Evolutionary conservation across 2,113 vertebrate genomes (phyloP).

Genomic region (Diadophis punctatus): DNA sequence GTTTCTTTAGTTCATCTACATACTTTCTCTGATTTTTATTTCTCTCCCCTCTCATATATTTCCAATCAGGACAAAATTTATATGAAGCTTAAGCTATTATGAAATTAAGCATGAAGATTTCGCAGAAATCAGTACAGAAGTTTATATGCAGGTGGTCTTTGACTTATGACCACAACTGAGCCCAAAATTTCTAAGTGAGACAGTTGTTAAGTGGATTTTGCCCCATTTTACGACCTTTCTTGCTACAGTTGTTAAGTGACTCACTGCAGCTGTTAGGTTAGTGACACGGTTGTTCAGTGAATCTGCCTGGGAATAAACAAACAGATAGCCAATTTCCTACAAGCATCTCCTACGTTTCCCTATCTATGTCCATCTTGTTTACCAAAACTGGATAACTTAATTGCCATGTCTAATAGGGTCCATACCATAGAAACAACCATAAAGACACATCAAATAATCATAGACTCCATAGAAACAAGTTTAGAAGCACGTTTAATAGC

Average conservation of each 20-base stretch:
- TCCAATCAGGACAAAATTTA: background rate
- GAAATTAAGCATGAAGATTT: background rate
- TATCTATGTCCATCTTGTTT: too few relatives aligned
- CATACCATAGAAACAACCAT: too few relatives aligned
- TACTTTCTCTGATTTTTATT: background rate
- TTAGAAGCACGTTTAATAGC: too few relatives aligned
- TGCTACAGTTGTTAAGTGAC: background rate
- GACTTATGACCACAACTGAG: background rate
- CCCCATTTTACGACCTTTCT: background rate
- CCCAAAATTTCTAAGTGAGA: background rate
- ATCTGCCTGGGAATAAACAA: too few relatives aligned
- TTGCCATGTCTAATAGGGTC: too few relatives aligned
- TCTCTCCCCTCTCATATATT: background rate
- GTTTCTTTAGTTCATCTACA: background rate
- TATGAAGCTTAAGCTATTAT: background rate
- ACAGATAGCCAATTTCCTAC: too few relatives aligned
- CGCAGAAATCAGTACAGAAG: background rate
- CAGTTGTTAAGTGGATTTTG: background rate
- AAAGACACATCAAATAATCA: too few relatives aligned
- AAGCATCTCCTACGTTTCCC: too few relatives aligned
- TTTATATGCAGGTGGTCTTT: background rate
- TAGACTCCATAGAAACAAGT: too few relatives aligned
- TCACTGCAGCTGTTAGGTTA: background rate
- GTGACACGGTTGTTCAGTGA: background rate
- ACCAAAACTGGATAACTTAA: too few relatives aligned